Percentiles rank a stretch among this genome's conserved stretches.
phyloP scores from a whole-genome alignment of 2,113 vertebrate species.

The Plotosus lineatus region DNA sequence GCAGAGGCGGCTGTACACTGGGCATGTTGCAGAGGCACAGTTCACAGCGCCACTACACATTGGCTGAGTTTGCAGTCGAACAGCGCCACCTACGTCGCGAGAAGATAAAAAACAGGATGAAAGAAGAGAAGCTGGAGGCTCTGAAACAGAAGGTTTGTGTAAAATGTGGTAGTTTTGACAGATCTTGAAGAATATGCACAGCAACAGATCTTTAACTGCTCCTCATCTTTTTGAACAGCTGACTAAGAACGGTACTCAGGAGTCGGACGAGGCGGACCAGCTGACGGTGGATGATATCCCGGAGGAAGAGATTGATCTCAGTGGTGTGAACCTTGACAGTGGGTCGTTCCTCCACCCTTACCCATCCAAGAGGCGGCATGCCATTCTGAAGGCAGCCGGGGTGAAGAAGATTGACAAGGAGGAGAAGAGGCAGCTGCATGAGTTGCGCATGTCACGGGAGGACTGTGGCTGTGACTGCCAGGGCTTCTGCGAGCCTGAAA shows the following conservation, averaged over 20 bases:
- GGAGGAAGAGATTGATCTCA: conserved; percentile 79
- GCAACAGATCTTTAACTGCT: neutral
- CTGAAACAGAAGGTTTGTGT: conserved; percentile 81
- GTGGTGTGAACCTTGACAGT: conserved; percentile 75
- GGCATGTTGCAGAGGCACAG: conserved; percentile 89
- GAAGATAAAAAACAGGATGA: conserved; percentile 82
- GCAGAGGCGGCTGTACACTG: conserved; percentile 91
- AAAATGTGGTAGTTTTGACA: neutral
- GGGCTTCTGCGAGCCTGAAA: conserved; percentile 91
- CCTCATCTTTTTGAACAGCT: conserved; percentile 69
- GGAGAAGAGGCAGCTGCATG: conserved; percentile 90
- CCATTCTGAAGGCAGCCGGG: conserved; percentile 83
- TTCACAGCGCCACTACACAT: conserved; percentile 77
- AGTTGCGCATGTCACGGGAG: conserved; percentile 86
- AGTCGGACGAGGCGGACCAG: conserved; percentile 80
- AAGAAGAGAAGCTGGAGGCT: conserved; percentile 86
- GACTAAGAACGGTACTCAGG: conserved; percentile 80
- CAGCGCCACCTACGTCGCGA: conserved; percentile 78
- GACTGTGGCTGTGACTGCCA: conserved; percentile 92
- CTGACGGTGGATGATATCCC: conserved; percentile 87
- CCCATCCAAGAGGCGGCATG: conserved; percentile 81
- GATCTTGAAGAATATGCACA: neutral
- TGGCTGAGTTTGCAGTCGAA: conserved; percentile 85
- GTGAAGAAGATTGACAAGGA: conserved; percentile 92
- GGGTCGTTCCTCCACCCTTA: conserved; percentile 88